Evolutionary conservation across 64 coral and sea anemone species (phyloP), one percentile per base, ranked within the genome.

Genomic region (Porites australiensis): DNA sequence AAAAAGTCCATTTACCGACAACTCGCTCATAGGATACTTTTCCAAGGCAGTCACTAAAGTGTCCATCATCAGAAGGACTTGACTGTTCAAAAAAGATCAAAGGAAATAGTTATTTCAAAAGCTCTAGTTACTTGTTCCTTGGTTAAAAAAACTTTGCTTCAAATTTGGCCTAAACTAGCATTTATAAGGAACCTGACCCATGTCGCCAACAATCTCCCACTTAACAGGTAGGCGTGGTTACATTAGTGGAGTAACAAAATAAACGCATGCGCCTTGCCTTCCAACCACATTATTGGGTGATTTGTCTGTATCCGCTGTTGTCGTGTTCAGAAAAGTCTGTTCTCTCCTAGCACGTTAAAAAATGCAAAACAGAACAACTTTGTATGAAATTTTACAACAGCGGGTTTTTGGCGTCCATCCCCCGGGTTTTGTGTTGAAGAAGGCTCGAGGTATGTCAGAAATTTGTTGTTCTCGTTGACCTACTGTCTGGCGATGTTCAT

Each of bases 361-460:
- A 49, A 91, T 91, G 88, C 60, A 77, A 20, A 67, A 27, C 49
- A 82, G 79, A 58, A 82, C 44, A 51, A 62, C 51, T 73, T 64
- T 91, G 51, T 68, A 91, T 23, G 69, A 91, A 4, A 83, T 67
- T 48, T 75, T 91, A 58, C 89, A 91, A 72, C 79, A 83, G 89
- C 58, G 89, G 44, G 89, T 76, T 47, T 91, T 83, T 12, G 89
- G 89, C 6, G 55, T 48, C 71, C 53, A 83, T 63, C 48, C 65
- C 61, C 68, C 89, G 1, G 89, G 81, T 10, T 21, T 83, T 21
- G 11, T 83, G 15, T 83, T 83, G 44, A 82, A 83, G 2, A 80
- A 52, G 44, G 89, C 89, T 14, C 65, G 89, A 82, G 89, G 89
- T 91, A 50, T 91, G 70, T 82, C 19, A 10, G 19, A 50, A 78